phyloP scores from a whole-genome alignment of 2,797 vertebrate species.

The Threskiornis aethiopicus region DNA sequence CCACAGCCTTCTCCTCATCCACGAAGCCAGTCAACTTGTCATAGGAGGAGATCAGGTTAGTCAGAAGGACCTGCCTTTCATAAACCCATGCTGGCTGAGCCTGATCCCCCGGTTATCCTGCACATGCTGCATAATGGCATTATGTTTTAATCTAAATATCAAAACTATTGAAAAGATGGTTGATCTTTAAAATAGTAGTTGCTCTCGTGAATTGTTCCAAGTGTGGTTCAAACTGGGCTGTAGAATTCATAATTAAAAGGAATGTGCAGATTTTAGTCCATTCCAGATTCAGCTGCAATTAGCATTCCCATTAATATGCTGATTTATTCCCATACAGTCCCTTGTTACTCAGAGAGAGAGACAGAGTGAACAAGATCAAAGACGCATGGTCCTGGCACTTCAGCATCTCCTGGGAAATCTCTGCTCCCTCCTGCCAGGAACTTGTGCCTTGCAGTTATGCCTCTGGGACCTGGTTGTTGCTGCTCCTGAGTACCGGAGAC shows the following conservation, averaged over 20 bases:
- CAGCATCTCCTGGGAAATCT: not conserved
- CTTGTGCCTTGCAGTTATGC: not conserved
- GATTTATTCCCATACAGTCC: constrained; percentile 11
- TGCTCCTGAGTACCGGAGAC: not conserved
- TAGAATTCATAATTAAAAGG: not conserved
- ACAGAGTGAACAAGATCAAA: not conserved
- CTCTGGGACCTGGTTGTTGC: not conserved
- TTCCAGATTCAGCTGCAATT: not conserved
- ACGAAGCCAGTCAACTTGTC: too few relatives aligned
- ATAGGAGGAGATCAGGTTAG: too few relatives aligned
- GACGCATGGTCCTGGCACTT: not conserved
- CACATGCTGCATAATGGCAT: not conserved
- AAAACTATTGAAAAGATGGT: not conserved
- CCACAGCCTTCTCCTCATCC: too few relatives aligned
- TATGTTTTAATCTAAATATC: not conserved
- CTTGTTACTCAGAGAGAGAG: not conserved
- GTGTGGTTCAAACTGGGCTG: not conserved
- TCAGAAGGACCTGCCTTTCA: too few relatives aligned
- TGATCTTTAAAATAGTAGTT: not conserved
- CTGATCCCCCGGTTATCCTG: too few relatives aligned
- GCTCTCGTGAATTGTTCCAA: not conserved
- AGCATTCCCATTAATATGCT: not conserved
- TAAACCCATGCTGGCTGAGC: too few relatives aligned
- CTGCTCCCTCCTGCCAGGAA: not conserved
- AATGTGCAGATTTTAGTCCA: not conserved